A percentile compares a stretch with the other conserved stretches of the same genome.
phyloP scores from a whole-genome alignment of 2,888 invertebrate genomes.

The Elegia similella region DNA sequence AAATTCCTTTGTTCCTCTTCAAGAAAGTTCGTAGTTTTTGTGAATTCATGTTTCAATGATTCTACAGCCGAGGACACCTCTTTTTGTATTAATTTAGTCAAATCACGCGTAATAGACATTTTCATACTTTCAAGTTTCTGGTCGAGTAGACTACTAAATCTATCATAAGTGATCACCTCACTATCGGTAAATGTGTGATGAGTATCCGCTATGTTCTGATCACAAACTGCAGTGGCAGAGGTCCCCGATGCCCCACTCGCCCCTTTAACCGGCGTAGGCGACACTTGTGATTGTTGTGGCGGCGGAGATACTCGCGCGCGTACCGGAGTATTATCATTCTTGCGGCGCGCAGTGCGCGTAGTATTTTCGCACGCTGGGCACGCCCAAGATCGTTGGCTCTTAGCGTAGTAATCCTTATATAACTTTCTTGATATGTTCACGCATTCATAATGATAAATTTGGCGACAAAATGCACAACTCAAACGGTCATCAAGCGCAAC shows the following conservation, averaged over 20 bases:
- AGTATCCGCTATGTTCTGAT: neutral
- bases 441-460: neutral
- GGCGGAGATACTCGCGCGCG: neutral
- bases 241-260: neutral
- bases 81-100: neutral
- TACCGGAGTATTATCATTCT: neutral
- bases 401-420: neutral
- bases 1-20: neutral
- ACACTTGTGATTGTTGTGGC: neutral
- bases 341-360: neutral
- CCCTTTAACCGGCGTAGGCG: neutral
- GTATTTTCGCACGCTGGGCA: neutral
- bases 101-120: neutral
- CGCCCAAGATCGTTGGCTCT: neutral
- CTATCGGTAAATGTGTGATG: neutral
- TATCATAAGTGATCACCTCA: neutral
- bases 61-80: neutral
- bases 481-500: neutral
- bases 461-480: neutral
- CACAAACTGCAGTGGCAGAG: no score
- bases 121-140: neutral
- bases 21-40: neutral
- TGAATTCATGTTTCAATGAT: neutral
- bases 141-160: neutral
- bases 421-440: neutral